These are phyloP conservation scores for Nautilus pompilius DNA, from an alignment of 1,140 invertebrate species.

Conservation along the genomic window DNA sequence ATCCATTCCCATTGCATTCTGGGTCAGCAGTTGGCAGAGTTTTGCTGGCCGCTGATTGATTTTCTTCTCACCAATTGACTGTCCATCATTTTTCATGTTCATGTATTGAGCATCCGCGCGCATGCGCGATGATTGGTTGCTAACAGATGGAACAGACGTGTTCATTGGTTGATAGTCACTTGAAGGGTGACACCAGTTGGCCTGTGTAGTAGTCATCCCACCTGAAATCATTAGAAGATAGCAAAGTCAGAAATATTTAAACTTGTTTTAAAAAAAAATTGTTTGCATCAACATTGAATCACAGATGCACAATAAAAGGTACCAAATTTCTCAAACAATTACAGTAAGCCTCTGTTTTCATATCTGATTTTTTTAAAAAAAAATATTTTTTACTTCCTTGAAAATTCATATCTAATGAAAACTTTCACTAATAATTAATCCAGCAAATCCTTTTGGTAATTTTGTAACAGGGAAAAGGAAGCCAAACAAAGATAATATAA, in stretches of 20 bases:
- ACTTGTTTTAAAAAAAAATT: too few relatives aligned
- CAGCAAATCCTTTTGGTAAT: too few relatives aligned
- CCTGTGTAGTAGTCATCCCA: background rate
- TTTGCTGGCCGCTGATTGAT: conserved; percentile 22
- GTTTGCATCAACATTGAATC: too few relatives aligned
- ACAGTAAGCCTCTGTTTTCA: too few relatives aligned
- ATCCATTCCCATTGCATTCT: conserved; percentile 7
- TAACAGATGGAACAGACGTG: background rate
- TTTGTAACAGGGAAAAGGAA: too few relatives aligned
- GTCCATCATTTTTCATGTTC: background rate
- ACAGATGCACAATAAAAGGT: too few relatives aligned
- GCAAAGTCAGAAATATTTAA: background rate
- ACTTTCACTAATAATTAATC: too few relatives aligned
- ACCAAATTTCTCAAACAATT: too few relatives aligned
- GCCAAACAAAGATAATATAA: too few relatives aligned
- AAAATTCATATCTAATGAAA: too few relatives aligned
- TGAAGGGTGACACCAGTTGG: background rate
- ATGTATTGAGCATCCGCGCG: background rate
- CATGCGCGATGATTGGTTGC: background rate
- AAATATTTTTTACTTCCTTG: too few relatives aligned
- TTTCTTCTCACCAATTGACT: background rate
- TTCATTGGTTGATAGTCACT: background rate
- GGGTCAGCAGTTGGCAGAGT: conserved; percentile 37
- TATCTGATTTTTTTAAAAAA: too few relatives aligned
- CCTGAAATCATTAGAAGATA: background rate